These are phyloP conservation scores for Eurytemora carolleeae DNA, from an alignment of 1,140 invertebrate genomes.

Conservation along the genomic window DNA sequence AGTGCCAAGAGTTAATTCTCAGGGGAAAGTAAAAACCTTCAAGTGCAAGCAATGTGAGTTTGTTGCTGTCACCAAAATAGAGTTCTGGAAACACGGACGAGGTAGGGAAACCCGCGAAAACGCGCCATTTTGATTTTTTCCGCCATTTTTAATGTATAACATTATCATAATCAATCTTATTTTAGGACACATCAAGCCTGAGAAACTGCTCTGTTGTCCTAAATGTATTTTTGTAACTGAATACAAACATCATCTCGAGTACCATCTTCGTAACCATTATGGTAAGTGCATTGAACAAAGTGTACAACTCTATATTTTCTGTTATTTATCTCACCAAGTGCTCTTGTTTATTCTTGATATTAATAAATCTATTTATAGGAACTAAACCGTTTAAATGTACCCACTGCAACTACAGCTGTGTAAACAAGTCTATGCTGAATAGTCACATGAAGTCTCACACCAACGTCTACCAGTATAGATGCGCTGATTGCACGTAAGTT, in stretches of 20 bases:
- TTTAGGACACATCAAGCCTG: constrained; percentile 60
- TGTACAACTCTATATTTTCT: too few species aligned
- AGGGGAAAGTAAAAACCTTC: constrained; percentile 53
- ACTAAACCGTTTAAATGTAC: constrained; percentile 91
- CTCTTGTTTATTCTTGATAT: not conserved
- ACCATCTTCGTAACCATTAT: constrained; percentile 84
- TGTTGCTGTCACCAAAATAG: constrained; percentile 59
- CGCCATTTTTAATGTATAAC: too few species aligned
- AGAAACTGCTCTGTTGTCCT: constrained; percentile 72
- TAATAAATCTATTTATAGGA: not conserved
- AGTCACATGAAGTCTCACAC: constrained; percentile 97
- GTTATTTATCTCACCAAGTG: too few species aligned
- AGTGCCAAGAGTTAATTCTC: not conserved
- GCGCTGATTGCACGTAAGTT: constrained; percentile 82
- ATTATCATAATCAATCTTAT: not conserved
- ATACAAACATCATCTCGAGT: constrained; percentile 95
- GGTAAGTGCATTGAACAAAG: too few species aligned
- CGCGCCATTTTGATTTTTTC: too few species aligned
- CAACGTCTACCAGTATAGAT: constrained; percentile 86
- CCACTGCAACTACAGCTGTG: constrained; percentile 77
- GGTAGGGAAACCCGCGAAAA: too few species aligned
- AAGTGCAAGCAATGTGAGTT: constrained; percentile 81
- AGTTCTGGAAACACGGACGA: constrained; percentile 79
- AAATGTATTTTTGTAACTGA: constrained; percentile 93
- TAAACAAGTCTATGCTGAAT: constrained; percentile 98